Evolutionary conservation across 2,888 invertebrate genomes (phyloP), one percentile per base, ranked within the genome.

Genomic region (Halictus ligatus): DNA sequence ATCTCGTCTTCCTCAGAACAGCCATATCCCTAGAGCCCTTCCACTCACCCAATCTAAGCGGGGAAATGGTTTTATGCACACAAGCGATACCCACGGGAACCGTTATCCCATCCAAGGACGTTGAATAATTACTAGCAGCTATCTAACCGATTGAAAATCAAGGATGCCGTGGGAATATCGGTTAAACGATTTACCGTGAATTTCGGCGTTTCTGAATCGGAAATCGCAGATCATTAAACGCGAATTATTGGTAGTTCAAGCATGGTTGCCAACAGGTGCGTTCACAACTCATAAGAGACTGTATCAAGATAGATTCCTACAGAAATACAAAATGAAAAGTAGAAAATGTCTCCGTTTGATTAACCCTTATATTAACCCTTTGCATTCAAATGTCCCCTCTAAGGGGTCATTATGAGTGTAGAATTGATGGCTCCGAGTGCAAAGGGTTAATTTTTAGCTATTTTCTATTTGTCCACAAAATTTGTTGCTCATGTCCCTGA

Each of bases 121-220:
- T 90, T 94, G 93, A 94, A 94, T 94, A 94, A 94, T 94, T 92
- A 92, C 92, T 87, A 86, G 85, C 90, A 88, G 91, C 92, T 89
- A 92, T 92, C 90, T 91, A 89, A 92, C 92, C 92, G 93, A 94
- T 94, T 94, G 94, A 94, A 94, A 93, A 93, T 92, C 91, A 89
- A 91, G 86, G 83, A 89, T 85, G 60, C 80, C 69, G 81, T 83
- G 88, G 85, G 85, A 87, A 86, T 86, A 86, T 89, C 73, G 78
- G 84, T 12, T 77, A 67, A 85, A 86, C 80, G 80, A 83, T 87
- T 88, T 80, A 40, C 75, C 64, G 64, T 83, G 12, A 81, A 84
- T 87, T 86, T 81, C 67, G 35, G 69, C 15, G 64, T 64, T 64
- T 29, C 29, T 29, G 29, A 64, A 64, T 64, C 15, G 29, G 64